These are phyloP conservation scores for Oxyura jamaicensis DNA, from an alignment of 2,113 vertebrate genomes.

Conservation along the genomic window DNA sequence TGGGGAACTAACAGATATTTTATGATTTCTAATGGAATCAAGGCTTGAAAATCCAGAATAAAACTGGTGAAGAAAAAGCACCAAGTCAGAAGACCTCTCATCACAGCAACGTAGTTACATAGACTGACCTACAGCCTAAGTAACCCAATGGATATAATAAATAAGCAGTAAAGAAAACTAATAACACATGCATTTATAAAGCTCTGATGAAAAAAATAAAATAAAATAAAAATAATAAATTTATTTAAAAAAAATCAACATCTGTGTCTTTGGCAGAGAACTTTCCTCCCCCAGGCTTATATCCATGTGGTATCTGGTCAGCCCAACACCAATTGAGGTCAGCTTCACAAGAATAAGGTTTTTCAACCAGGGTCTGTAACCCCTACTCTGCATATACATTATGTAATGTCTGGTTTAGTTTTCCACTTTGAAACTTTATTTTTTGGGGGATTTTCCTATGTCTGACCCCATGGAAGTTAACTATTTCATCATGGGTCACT, in stretches of 20 bases:
- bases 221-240: neutral
- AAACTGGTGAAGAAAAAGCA: neutral
- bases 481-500: neutral
- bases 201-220: neutral
- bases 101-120: neutral
- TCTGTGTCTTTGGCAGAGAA: neutral
- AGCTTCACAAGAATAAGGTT: neutral
- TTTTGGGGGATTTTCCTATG: neutral
- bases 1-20: neutral
- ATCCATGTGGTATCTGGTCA: neutral
- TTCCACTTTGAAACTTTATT: neutral
- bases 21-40: neutral
- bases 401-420: neutral
- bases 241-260: neutral
- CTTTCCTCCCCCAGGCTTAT: neutral
- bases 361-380: neutral
- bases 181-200: neutral
- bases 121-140: neutral
- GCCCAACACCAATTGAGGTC: neutral
- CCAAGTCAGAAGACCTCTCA: neutral
- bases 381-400: neutral
- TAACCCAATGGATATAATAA: neutral
- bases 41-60: neutral
- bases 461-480: neutral
- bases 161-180: neutral